Evolutionary conservation across 2,113 vertebrate genomes (phyloP), one percentile per base, ranked within the genome.

Genomic region (Aphelocoma coerulescens): DNA sequence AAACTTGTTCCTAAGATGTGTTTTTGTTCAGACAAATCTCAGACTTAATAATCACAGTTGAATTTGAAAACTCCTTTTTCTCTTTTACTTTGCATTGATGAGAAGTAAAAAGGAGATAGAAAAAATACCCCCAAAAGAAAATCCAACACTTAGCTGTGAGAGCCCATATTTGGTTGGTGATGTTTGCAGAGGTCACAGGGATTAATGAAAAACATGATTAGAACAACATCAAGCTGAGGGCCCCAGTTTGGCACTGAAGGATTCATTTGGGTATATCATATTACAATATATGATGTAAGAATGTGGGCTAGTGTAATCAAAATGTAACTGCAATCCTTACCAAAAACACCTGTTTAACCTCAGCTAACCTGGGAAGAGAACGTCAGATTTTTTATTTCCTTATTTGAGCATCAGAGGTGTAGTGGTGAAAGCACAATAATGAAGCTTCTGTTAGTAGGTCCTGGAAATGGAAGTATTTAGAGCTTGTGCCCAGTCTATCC

Each of bases 311-410:
- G 88, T 90, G 96, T 96, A 98, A 97, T 98, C 97, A 97, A 96
- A 98, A 96, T 91, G 92, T 97, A 98, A 96, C 94, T 93, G 81
- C 95, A 97, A 90, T 89, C 89, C 93, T 98, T 97, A 96, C 95
- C 94, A 96, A 96, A 97, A 97, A 58, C 96, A 97, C 97, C 97
- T 97, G 96, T 93, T 96, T 89, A 92, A 95, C 93, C 94, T 97
- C 96, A 95, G 85, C 95, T 93, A 96, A 97, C 92, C 91, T 11
- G 1, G 59, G 84, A 88, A 88, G 73, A 91, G 91, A 96, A 63
- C 7, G 19, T 77, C 26, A 83, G 79, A 33, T 58, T 54, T 78
- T 93, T 88, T 76, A 90, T 91, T 61, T 44, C 73, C 28, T 39
- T 78, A 27, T 30, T 78, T 59, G 59, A 89, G 71, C 3, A 1